Base-by-base conservation (phyloP, 1,140 invertebrate genomes). In the Bacillus rossius region DNA sequence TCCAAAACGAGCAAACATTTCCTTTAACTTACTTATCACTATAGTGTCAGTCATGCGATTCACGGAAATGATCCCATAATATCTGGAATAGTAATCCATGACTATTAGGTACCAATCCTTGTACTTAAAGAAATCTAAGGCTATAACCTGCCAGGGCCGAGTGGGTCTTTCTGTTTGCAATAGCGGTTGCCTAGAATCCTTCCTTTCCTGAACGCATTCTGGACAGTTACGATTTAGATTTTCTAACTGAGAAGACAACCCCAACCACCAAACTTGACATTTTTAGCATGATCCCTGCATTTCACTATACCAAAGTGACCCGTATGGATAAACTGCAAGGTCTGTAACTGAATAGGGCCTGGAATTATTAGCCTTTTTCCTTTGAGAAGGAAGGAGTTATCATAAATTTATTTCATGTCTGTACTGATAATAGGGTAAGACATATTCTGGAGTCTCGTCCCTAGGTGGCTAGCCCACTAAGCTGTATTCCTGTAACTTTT, bases 101-200 rank as follows among this genome's bases (percentile, higher is more conserved):
- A 65, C 52, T 7, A 71, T 60, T 26, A 69, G 58, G 53, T 66
- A 55, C 57, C 71, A 66, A 8, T 71, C 69, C 37, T 73, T 54
- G 8, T 67, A 68, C 8, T 64, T 67, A 10, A 73, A 42, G 26
- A 72, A 64, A 57, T 73, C 70, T 7, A 72, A 61, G 2, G 63
- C 68, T 26, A 74, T 47, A 41, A 71, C 66, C 42, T 68, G 42
- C 71, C 72, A 74, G 2, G 70, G 69, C 17, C 65, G 51, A 10
- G 40, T 26, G 5, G 70, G 69, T 25, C 73, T 63, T 26, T 62
- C 34, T 50, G 66, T 55, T 41, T 62, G 57, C 16, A 67, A 64
- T 61, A 75, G 67, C n/a, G 60, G 67, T 29, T 65, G 48, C 1
- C 59, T 57, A 8, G 52, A 50, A 61, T 58, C 63, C 43, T 62